These are phyloP conservation scores for Celastrina argiolus DNA, from an alignment of 2,888 invertebrate species.

Conservation along the genomic window DNA sequence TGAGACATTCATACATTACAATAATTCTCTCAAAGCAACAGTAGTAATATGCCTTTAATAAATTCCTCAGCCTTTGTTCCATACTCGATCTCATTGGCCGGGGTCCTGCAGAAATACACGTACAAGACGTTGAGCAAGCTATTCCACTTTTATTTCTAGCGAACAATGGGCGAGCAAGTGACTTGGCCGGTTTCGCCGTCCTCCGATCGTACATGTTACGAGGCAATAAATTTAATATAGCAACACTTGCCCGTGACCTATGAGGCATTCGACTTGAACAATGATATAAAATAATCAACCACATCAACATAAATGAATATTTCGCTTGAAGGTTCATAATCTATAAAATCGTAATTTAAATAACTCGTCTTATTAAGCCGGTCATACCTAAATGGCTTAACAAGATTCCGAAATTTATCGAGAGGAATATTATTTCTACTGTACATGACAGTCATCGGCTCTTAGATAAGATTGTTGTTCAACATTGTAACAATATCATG, in stretches of 20 bases:
- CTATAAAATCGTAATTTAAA: not conserved
- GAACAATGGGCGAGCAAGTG: constrained; percentile 66
- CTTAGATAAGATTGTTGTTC: not conserved
- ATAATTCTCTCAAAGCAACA: not conserved
- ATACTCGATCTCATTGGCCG: not conserved
- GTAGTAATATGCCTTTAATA: not conserved
- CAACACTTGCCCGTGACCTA: constrained; percentile 69
- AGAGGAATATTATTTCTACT: too few relatives aligned
- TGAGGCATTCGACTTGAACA: constrained; percentile 41
- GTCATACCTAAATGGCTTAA: not conserved
- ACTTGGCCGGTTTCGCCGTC: constrained; percentile 56
- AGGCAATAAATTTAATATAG: constrained; percentile 71
- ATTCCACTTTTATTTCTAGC: constrained; percentile 64
- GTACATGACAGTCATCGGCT: not conserved
- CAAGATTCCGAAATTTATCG: not conserved
- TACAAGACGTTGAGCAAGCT: constrained; percentile 34
- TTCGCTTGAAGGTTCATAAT: not conserved
- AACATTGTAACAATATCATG: not conserved
- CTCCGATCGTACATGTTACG: constrained; percentile 69
- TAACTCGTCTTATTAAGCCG: not conserved
- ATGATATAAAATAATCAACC: constrained; percentile 25
- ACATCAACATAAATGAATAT: not conserved
- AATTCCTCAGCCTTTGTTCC: not conserved
- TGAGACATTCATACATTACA: not conserved
- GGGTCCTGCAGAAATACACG: not conserved